Conservation (phyloP, 1,140 invertebrate genomes). For the Thaumetopoea pityocampa region DNA sequence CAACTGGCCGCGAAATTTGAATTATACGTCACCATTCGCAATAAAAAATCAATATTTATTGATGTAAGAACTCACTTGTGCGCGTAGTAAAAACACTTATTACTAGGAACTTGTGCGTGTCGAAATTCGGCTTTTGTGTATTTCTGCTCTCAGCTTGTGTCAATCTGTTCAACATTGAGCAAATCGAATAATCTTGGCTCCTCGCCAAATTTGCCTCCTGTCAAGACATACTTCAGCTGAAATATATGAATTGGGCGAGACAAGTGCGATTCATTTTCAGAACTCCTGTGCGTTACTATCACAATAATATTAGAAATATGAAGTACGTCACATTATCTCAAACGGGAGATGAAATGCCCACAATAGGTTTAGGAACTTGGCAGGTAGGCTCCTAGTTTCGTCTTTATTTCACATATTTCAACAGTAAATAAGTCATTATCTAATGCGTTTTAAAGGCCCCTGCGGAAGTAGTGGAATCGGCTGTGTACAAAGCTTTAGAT, state of each 20-base stretch:
- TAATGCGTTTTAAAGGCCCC: conserved; percentile 75
- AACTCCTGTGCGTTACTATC: conserved; percentile 18
- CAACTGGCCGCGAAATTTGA: conserved; percentile 9
- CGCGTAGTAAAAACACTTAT: neutral
- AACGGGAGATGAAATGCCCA: conserved; percentile 80
- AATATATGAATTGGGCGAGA: conserved; percentile 26
- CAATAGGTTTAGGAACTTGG: conserved; percentile 87
- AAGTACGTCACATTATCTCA: conserved; percentile 53
- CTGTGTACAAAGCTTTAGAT: conserved; percentile 79
- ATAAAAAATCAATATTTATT: conserved; percentile 3
- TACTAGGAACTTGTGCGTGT: no score
- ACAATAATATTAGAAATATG: conserved; percentile 43
- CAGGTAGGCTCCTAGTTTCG: conserved; percentile 73
- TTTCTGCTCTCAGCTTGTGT: neutral
- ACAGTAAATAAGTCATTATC: conserved; percentile 15
- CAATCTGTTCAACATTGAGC: neutral
- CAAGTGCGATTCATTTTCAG: conserved; percentile 22
- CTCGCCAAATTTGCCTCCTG: conserved; percentile 41
- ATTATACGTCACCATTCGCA: neutral
- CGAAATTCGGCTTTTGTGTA: neutral
- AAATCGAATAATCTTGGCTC: conserved; percentile 37
- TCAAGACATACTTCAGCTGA: conserved; percentile 36
- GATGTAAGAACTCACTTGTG: neutral
- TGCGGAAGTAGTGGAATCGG: conserved; percentile 82
- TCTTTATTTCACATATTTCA: conserved; percentile 6